Conservation (phyloP, 2,888 invertebrate genomes). For the Troides aeacus region DNA sequence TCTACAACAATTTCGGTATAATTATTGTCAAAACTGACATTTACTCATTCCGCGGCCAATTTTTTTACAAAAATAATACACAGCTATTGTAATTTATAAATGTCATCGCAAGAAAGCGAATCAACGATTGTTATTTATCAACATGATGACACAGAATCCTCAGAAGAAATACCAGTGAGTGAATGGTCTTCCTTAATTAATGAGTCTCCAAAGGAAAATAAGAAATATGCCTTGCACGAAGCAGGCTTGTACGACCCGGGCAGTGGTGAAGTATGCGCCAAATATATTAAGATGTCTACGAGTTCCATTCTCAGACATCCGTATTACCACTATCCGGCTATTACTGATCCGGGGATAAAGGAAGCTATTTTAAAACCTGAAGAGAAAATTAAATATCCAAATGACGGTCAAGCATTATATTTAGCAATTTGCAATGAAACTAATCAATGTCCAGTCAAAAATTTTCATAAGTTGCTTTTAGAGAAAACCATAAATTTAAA, state of each 20-base stretch:
- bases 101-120: constrained; percentile 36
- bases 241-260: constrained; percentile 53
- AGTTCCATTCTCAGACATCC: constrained; percentile 57
- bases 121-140: constrained; percentile 34
- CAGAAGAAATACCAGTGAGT: constrained; percentile 56
- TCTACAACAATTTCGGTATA: neutral
- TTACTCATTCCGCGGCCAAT: neutral
- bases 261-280: constrained; percentile 57
- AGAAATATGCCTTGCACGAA: constrained; percentile 42
- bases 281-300: constrained; percentile 53
- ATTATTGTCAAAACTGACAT: neutral
- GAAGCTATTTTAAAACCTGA: constrained; percentile 50
- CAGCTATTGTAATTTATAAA: constrained; percentile 14
- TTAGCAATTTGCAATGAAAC: constrained; percentile 56
- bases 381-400: constrained; percentile 43
- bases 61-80: neutral
- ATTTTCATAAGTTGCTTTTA: constrained; percentile 50
- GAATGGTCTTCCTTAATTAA: constrained; percentile 61
- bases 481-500: constrained; percentile 51
- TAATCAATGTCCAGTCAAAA: constrained; percentile 49
- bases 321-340: constrained; percentile 59
- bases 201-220: constrained; percentile 40
- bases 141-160: constrained; percentile 43
- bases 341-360: constrained; percentile 61
- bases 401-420: constrained; percentile 63